Conservation (phyloP, 2,113 vertebrate genomes). For the Damaliscus lunatus region DNA sequence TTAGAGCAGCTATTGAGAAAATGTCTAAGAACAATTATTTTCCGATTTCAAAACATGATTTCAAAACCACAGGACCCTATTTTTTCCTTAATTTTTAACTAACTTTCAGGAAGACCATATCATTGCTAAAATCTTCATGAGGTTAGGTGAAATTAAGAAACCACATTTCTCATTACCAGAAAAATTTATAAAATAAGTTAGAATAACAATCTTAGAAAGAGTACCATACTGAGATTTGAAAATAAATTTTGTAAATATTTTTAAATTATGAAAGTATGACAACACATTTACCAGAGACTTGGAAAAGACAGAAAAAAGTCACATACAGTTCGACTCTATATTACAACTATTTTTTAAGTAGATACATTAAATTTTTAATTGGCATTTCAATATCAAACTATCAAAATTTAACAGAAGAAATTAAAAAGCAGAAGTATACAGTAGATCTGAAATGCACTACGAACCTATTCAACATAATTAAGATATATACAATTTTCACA, state of each 20-base stretch:
- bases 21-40: neutral
- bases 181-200: constrained; percentile 22
- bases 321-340: neutral
- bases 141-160: neutral
- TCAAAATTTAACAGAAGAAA: neutral
- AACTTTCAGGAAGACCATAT: neutral
- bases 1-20: neutral
- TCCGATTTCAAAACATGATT: constrained; percentile 2
- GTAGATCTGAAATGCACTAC: neutral
- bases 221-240: neutral
- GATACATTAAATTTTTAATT: neutral
- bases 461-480: neutral
- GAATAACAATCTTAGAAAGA: constrained; percentile 28
- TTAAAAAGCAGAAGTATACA: neutral
- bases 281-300: neutral
- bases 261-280: neutral
- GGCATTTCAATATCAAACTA: neutral
- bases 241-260: neutral
- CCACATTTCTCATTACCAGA: constrained; percentile 7
- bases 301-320: neutral
- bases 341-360: neutral
- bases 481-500: neutral
- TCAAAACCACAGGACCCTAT: neutral
- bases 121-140: neutral
- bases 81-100: neutral